Conservation (phyloP, 2,888 invertebrate species). For the Cephalotes varians region DNA sequence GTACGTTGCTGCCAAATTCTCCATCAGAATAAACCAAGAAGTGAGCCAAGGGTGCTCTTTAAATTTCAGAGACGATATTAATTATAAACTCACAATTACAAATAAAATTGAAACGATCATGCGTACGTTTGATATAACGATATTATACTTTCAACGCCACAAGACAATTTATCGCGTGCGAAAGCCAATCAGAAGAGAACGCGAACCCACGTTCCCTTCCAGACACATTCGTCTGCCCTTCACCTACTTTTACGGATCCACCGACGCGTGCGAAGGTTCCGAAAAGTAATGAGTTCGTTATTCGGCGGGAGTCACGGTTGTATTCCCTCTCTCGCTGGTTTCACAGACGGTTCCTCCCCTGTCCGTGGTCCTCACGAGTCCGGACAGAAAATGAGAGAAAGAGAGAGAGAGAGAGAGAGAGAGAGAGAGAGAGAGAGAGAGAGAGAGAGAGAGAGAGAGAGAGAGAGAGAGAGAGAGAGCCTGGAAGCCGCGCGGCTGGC, state of each 20-base stretch:
- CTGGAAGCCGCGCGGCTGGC: conserved; percentile 70
- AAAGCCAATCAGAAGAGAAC: conserved; percentile 25
- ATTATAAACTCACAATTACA: not conserved
- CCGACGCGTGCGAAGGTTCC: conserved; percentile 57
- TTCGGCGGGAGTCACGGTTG: conserved; percentile 63
- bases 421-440: not conserved
- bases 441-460: not conserved
- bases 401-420: not conserved
- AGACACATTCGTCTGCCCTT: conserved; percentile 61
- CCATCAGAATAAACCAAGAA: not conserved
- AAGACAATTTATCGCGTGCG: conserved; percentile 63
- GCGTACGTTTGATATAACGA: not conserved
- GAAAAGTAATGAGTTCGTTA: conserved; percentile 62
- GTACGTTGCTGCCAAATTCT: not conserved
- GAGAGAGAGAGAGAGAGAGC: conserved; percentile 26
- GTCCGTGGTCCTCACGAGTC: conserved; percentile 20
- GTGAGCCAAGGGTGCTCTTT: not conserved
- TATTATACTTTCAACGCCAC: conserved; percentile 35
- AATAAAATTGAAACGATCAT: not conserved
- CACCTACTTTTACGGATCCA: conserved; percentile 68
- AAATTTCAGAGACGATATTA: not conserved
- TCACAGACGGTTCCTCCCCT: conserved; percentile 66
- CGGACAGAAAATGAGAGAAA: not conserved
- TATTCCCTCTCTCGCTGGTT: conserved; percentile 67
- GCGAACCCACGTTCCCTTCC: conserved; percentile 40